Evolutionary conservation across 2,113 vertebrate genomes (phyloP).

Genomic region (Natator depressus): DNA sequence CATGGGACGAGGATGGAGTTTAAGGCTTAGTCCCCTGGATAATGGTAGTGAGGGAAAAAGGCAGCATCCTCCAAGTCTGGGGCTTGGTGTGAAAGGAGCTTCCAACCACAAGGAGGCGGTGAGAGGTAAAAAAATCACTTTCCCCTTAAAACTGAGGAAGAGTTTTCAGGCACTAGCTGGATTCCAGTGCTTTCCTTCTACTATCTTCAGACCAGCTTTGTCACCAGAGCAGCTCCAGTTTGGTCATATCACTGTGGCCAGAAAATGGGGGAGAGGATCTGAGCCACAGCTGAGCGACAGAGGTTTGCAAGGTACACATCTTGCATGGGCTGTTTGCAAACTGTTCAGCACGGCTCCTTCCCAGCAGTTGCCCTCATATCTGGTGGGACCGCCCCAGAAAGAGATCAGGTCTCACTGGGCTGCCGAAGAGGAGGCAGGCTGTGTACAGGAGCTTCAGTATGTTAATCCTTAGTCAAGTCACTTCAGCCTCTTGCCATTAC

Average conservation of each 20-base stretch:
- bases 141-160: constrained; percentile 76
- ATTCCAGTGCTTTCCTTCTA: constrained; percentile 58
- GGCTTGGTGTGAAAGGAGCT: constrained; percentile 60
- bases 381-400: not conserved
- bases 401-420: not conserved
- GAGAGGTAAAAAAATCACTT: constrained; percentile 65
- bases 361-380: not conserved
- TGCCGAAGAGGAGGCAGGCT: not conserved
- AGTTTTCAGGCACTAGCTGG: constrained; percentile 52
- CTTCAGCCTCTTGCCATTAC: not conserved
- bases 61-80: constrained; percentile 45
- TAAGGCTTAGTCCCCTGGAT: constrained; percentile 77
- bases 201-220: constrained; percentile 2
- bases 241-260: fast-evolving
- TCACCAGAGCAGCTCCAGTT: not conserved
- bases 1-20: constrained; percentile 42
- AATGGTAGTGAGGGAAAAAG: constrained; percentile 48
- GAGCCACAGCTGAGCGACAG: not conserved
- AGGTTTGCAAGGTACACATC: fast-evolving
- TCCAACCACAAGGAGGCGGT: constrained; percentile 63
- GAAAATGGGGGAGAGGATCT: not conserved
- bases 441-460: not conserved
- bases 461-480: not conserved
- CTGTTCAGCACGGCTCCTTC: not conserved
- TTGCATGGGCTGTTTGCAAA: not conserved